Evolutionary conservation across 2,888 invertebrate genomes (phyloP).

Genomic region (Chorisops tibialis): DNA sequence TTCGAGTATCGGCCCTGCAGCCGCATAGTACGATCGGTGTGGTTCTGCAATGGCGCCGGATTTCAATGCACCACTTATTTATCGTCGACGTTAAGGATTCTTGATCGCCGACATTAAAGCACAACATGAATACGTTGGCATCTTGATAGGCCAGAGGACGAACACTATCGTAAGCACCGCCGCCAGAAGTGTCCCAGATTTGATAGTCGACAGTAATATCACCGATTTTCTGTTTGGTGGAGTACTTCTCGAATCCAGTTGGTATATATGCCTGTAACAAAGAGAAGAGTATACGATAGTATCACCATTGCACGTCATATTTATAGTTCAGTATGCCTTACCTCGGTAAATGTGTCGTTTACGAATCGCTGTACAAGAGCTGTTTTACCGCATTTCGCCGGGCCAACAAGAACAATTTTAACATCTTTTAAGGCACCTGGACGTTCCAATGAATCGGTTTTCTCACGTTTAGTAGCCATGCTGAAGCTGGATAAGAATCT

Average conservation of each 20-base stretch:
- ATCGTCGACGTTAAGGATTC: slow-evolving; percentile 60
- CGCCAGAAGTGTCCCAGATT: slow-evolving; percentile 64
- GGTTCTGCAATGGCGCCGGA: slow-evolving; percentile 59
- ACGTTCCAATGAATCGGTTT: slow-evolving; percentile 36
- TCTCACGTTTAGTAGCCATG: slow-evolving; percentile 32
- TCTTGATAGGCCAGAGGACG: slow-evolving; percentile 63
- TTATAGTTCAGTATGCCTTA: too few species aligned
- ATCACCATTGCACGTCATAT: too few species aligned
- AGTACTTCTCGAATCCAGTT: slow-evolving; percentile 63
- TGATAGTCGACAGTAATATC: slow-evolving; percentile 60
- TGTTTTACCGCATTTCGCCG: slow-evolving; percentile 65
- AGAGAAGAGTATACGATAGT: too few species aligned
- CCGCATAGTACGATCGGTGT: slow-evolving; percentile 63
- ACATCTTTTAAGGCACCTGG: slow-evolving; percentile 45
- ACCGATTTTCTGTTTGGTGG: slow-evolving; percentile 57
- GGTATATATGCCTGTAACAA: slow-evolving; percentile 60
- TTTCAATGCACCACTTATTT: slow-evolving; percentile 66
- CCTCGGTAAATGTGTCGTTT: slow-evolving; percentile 59
- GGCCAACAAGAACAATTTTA: slow-evolving; percentile 65
- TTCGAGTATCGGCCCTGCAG: slow-evolving; percentile 64
- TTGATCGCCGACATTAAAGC: slow-evolving; percentile 61
- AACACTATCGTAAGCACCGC: slow-evolving; percentile 60
- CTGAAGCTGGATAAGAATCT: background rate
- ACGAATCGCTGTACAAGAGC: slow-evolving; percentile 63
- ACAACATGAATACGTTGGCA: slow-evolving; percentile 61